Base-by-base conservation (phyloP, 64 coral and sea anemone species). In the Actinia equina region DNA sequence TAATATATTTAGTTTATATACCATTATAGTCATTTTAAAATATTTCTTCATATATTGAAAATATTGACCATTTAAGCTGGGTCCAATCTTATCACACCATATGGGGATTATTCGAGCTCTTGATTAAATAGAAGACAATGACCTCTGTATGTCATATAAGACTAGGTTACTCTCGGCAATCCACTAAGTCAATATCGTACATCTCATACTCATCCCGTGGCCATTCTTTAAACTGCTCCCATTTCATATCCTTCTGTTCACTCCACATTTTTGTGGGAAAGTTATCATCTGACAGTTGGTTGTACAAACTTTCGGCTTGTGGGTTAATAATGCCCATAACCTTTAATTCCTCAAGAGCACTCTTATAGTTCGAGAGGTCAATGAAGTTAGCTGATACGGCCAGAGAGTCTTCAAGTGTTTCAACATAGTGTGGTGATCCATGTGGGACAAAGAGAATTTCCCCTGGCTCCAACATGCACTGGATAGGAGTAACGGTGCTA, bases 331-430 rank as follows among this genome's bases (percentile, higher is more conserved):
- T 70, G 4, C 49, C 77, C 86, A 87, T 92, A n/a, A 44, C 49
- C 11, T 13, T 87, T 23, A 92, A 61, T 59, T 92, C 90, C 13
- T 83, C 85, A 55, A 87, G 11, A 71, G 86, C 90, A 87, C 79
- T 77, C 5, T 83, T 17, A 59, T 69, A 59, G 52, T 92, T 92
- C 17, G 90, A 92, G 13, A 92, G 44, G 43, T 92, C 90, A 44
- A 92, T 85, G 74, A 87, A 92, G 52, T 92, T 92, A 12, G 85
- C 85, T 37, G 90, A 92, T 45, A 92, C 58, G 17, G 85, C 90
- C 30, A 92, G 46, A 46, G 85, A 92, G 20, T 92, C 90, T 71
- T 92, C 90, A 42, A 92, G 80, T 76, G 83, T 87, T 92, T 92
- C 90, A 60, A 87, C 85, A 78, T 59, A 82, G 86, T 92, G 85